Evolutionary conservation across 2,888 invertebrate genomes (phyloP), one percentile per base, ranked within the genome.

Genomic region (Alsophila aescularia): DNA sequence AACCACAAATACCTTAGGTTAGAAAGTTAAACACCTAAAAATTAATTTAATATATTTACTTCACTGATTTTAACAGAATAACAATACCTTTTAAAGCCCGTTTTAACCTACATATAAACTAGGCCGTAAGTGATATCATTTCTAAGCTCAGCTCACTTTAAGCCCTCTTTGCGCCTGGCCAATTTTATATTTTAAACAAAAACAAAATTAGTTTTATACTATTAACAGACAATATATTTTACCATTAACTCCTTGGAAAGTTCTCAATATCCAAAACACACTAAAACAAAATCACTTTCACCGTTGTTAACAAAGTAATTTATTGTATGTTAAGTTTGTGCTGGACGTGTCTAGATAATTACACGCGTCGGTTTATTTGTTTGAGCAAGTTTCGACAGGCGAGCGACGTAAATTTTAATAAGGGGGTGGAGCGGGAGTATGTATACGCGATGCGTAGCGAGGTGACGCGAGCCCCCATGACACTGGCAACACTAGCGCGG

Each of bases 331-430:
- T 54, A 77, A 76, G 73, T 75, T 72, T 62, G 60, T 56, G 12
- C 49, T 56, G 55, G 62, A 62, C 74, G 62, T 65, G 62, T 64
- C 52, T 64, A 67, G 72, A 71, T 73, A 77, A 77, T 74, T 72
- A 75, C 68, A 65, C 67, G 68, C 72, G 69, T 64, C 66, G 70
- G 67, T 60, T 69, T 76, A 73, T 78, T 79, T 78, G 74, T 80
- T 77, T 71, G 68, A 69, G 62, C 71, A 73, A 76, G 75, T 83
- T 83, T 81, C 79, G 85, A 83, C 76, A 77, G 74, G 70, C 77
- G 70, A 75, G 69, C 74, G 77, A 79, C 84, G 83, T 81, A 81
- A 83, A 81, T 78, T 83, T 81, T 74, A 77, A 77, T 79, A 70
- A 72, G 72, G 72, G 73, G 75, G 69, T 64, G 61, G 67, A 48